Percentiles rank a stretch among this genome's conserved stretches.
phyloP scores from a whole-genome alignment of 2,888 invertebrate genomes.

The Macroteleia sp. region DNA sequence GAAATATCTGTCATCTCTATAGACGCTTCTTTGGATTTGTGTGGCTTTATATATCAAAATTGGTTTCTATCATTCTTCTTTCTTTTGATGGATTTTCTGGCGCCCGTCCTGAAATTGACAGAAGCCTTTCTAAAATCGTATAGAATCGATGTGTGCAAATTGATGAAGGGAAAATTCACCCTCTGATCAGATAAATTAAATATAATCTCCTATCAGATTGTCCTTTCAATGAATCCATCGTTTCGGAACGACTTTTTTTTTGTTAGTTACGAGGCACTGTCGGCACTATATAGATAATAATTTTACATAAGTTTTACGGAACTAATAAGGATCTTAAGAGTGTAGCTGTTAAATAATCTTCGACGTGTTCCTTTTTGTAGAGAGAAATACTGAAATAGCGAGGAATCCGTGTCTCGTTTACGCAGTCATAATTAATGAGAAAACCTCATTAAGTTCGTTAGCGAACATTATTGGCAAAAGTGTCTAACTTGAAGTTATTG shows the following conservation, averaged over 20 bases:
- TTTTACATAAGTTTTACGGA: neutral
- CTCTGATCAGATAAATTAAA: constrained; percentile 19
- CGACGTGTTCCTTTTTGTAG: constrained; percentile 6
- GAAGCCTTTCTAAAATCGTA: constrained; percentile 37
- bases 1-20: constrained; percentile 47
- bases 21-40: constrained; percentile 40
- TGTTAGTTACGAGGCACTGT: too few relatives aligned
- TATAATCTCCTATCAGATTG: too few relatives aligned
- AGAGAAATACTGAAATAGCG: neutral
- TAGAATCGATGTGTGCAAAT: constrained; percentile 18
- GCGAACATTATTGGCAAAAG: constrained; percentile 33
- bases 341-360: too few relatives aligned
- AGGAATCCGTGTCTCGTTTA: constrained; percentile 35
- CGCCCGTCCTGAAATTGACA: constrained; percentile 38
- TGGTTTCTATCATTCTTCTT: constrained; percentile 53
- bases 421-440: constrained; percentile 60
- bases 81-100: constrained; percentile 44
- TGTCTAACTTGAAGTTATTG: constrained; percentile 15
- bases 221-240: too few relatives aligned
- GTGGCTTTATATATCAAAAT: constrained; percentile 54
- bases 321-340: too few relatives aligned
- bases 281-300: too few relatives aligned
- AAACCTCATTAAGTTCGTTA: constrained; percentile 60
- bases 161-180: constrained; percentile 6
- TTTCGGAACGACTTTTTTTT: too few relatives aligned